Percentiles rank a stretch among this genome's conserved stretches.
Evolutionary conservation across 2,797 vertebrate genomes (phyloP).

Genomic region (Siniperca scherzeri): DNA sequence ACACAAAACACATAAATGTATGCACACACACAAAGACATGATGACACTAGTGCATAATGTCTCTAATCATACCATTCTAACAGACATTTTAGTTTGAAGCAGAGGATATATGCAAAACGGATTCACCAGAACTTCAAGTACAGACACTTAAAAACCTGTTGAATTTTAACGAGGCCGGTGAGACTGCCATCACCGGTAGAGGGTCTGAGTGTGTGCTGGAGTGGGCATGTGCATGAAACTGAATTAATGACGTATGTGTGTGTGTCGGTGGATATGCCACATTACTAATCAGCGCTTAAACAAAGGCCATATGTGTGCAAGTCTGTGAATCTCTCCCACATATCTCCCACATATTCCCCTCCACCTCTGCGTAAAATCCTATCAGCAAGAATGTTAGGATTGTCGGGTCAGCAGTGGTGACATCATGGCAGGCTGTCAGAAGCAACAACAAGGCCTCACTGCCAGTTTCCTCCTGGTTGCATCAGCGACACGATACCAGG

Average conservation of each 20-base stretch:
- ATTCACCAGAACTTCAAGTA: slow-evolving; percentile 53
- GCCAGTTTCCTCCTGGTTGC: slow-evolving; percentile 74
- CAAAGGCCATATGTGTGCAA: slow-evolving; percentile 78
- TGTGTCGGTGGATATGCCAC: slow-evolving; percentile 60
- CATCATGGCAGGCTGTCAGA: slow-evolving; percentile 78
- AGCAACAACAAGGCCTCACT: slow-evolving; percentile 67
- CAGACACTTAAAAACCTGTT: slow-evolving; percentile 73
- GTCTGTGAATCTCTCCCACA: slow-evolving; percentile 67
- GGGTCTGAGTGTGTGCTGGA: slow-evolving; percentile 65
- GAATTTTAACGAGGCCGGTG: slow-evolving; percentile 77
- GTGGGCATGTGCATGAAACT: slow-evolving; percentile 70
- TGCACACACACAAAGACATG: slow-evolving; percentile 35
- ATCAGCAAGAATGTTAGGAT: slow-evolving; percentile 82
- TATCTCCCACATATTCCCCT: slow-evolving; percentile 56
- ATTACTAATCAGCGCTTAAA: slow-evolving; percentile 82
- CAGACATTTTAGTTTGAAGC: slow-evolving; percentile 43
- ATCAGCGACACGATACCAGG: slow-evolving; percentile 65
- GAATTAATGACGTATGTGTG: slow-evolving; percentile 73
- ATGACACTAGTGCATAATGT: slow-evolving; percentile 43
- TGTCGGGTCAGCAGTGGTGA: slow-evolving; percentile 81
- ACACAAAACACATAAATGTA: slow-evolving; percentile 35
- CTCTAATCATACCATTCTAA: slow-evolving; percentile 51
- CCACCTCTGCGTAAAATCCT: slow-evolving; percentile 61
- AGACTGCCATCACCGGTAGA: slow-evolving; percentile 63
- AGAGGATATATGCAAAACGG: slow-evolving; percentile 59